These are phyloP conservation scores for Squalus acanthias DNA, from an alignment of 2,797 vertebrate species.

Conservation along the genomic window DNA sequence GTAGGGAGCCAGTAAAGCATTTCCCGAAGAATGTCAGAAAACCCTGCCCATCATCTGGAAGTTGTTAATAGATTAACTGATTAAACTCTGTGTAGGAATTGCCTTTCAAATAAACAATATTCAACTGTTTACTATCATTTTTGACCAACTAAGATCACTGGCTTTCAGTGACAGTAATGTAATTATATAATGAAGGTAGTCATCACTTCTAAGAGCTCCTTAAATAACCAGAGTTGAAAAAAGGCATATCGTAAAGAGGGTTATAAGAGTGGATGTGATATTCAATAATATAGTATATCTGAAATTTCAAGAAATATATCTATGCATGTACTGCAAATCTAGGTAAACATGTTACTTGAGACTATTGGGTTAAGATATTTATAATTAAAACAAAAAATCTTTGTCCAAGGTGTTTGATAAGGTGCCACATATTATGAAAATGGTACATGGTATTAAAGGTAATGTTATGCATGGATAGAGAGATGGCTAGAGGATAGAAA, in stretches of 20 bases:
- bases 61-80: not conserved
- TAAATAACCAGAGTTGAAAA: not conserved
- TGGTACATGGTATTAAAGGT: not conserved
- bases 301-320: not conserved
- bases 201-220: not conserved
- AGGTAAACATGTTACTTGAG: too few species aligned
- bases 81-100: not conserved
- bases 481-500: not conserved
- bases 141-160: not conserved
- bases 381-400: too few species aligned
- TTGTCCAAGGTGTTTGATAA: too few species aligned
- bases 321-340: too few species aligned
- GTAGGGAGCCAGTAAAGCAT: not conserved
- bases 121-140: not conserved
- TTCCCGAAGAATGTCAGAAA: not conserved
- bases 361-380: too few species aligned
- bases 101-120: not conserved
- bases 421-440: not conserved
- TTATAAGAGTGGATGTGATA: not conserved
- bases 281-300: not conserved
- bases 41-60: not conserved
- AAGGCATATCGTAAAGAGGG: not conserved
- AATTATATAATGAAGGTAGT: not conserved
- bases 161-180: not conserved
- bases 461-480: not conserved